Conservation (phyloP, 1,140 invertebrate species). For the Bombus huntii region DNA sequence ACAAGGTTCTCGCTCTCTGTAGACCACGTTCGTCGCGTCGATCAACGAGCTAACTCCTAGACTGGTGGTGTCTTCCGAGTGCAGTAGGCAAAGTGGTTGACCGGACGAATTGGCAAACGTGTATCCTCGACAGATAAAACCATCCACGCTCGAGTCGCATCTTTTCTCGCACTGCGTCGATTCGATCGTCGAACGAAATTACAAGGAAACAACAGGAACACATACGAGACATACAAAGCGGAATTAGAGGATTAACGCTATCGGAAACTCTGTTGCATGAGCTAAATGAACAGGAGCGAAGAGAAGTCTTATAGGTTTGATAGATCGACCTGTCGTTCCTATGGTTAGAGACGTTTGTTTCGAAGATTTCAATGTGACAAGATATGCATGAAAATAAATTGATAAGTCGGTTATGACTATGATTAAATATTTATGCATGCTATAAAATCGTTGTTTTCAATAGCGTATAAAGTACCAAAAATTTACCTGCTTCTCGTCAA, state of each 20-base stretch:
- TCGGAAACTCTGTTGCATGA: too few species aligned
- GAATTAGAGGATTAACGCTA: too few species aligned
- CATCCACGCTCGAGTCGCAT: conserved; percentile 80
- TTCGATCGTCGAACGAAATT: background rate
- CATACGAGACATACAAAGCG: too few species aligned
- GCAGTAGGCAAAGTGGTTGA: conserved; percentile 76
- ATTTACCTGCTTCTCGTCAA: conserved; percentile 72
- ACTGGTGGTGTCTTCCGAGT: conserved; percentile 80
- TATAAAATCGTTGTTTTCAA: too few species aligned
- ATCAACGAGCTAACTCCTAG: conserved; percentile 78
- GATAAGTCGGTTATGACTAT: too few species aligned
- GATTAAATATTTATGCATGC: too few species aligned
- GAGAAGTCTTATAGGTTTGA: too few species aligned
- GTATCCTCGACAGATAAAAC: conserved; percentile 83
- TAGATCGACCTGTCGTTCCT: too few species aligned
- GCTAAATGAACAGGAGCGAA: too few species aligned
- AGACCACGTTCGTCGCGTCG: conserved; percentile 75
- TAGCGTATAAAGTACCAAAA: background rate
- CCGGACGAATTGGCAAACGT: conserved; percentile 71
- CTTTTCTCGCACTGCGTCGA: conserved; percentile 81
- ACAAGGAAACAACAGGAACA: background rate
- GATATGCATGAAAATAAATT: too few species aligned
- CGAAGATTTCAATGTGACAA: too few species aligned
- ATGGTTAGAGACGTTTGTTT: too few species aligned
- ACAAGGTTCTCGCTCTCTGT: conserved; percentile 83